A percentile compares a stretch with the other conserved stretches of the same genome.
phyloP scores from a whole-genome alignment of 1,140 invertebrate genomes.

The Panagrolaimus sp. region DNA sequence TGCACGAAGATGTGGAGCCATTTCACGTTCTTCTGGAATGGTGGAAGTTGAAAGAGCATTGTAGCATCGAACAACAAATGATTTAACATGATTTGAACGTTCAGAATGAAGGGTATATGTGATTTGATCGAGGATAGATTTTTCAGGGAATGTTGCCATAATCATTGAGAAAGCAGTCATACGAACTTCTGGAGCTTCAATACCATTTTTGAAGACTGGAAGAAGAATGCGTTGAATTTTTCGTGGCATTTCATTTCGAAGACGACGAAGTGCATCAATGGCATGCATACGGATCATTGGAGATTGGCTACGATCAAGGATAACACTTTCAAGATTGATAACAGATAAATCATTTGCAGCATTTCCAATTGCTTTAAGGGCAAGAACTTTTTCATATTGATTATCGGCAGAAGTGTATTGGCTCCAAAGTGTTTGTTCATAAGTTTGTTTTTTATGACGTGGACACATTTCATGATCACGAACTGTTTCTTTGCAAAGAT shows the following conservation, averaged over 20 bases:
- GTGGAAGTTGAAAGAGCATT: slow-evolving; percentile 33
- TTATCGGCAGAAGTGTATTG: slow-evolving; percentile 28
- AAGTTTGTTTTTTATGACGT: slow-evolving; percentile 37
- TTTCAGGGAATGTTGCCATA: slow-evolving; percentile 27
- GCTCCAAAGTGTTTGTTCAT: slow-evolving; percentile 38
- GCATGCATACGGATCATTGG: slow-evolving; percentile 14
- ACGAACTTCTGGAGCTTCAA: slow-evolving; percentile 39
- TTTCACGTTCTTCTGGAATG: slow-evolving; percentile 28
- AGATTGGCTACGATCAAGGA: slow-evolving; percentile 29
- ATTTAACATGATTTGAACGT: slow-evolving; percentile 35
- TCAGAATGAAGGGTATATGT: slow-evolving; percentile 30
- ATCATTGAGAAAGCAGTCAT: slow-evolving; percentile 43
- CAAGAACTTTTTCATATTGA: slow-evolving; percentile 47
- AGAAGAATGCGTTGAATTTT: slow-evolving; percentile 35
- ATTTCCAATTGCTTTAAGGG: slow-evolving; percentile 46
- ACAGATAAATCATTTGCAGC: slow-evolving; percentile 46
- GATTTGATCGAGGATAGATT: slow-evolving; percentile 23
- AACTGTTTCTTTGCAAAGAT: slow-evolving; percentile 39
- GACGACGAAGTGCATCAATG: slow-evolving; percentile 36
- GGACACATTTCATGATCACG: slow-evolving; percentile 31
- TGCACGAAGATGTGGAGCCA: slow-evolving; percentile 33
- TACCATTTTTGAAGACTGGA: slow-evolving; percentile 39
- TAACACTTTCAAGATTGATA: slow-evolving; percentile 46
- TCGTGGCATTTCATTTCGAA: slow-evolving; percentile 29
- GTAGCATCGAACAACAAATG: slow-evolving; percentile 32